phyloP scores from a whole-genome alignment of 2,888 invertebrate genomes.

The Campaea margaritaria region DNA sequence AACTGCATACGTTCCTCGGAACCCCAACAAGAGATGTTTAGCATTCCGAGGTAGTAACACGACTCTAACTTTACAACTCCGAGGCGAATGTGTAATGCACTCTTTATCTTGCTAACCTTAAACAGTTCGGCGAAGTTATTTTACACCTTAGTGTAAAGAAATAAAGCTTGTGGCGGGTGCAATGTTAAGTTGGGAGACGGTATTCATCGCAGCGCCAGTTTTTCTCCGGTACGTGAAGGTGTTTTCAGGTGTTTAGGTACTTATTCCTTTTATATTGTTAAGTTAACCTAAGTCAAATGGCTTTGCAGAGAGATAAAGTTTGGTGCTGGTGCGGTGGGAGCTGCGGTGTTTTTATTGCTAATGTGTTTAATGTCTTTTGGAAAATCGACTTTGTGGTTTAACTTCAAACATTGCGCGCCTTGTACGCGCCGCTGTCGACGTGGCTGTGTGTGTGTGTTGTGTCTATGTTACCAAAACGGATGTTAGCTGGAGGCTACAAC shows the following conservation, averaged over 20 bases:
- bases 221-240: slow-evolving; percentile 54
- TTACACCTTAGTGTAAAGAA: slow-evolving; percentile 25
- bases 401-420: not conserved
- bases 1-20: slow-evolving; percentile 44
- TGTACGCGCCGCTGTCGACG: no score
- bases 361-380: slow-evolving; percentile 26
- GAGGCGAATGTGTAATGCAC: slow-evolving; percentile 63
- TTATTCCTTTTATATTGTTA: slow-evolving; percentile 53
- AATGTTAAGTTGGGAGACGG: slow-evolving; percentile 31
- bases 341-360: slow-evolving; percentile 27
- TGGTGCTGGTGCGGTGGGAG: slow-evolving; percentile 16
- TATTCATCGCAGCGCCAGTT: slow-evolving; percentile 52
- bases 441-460: no score
- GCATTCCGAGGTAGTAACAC: slow-evolving; percentile 55
- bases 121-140: slow-evolving; percentile 16
- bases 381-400: slow-evolving; percentile 9
- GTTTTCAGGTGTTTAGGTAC: slow-evolving; percentile 51
- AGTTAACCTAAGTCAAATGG: slow-evolving; percentile 42
- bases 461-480: no score
- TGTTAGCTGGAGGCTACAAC: no score
- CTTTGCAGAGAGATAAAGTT: slow-evolving; percentile 34
- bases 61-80: slow-evolving; percentile 58
- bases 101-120: slow-evolving; percentile 44
- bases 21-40: slow-evolving; percentile 45
- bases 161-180: slow-evolving; percentile 27